Evolutionary conservation across 2,113 vertebrate species (phyloP), one percentile per base, ranked within the genome.

Genomic region (Chrysemys picta): DNA sequence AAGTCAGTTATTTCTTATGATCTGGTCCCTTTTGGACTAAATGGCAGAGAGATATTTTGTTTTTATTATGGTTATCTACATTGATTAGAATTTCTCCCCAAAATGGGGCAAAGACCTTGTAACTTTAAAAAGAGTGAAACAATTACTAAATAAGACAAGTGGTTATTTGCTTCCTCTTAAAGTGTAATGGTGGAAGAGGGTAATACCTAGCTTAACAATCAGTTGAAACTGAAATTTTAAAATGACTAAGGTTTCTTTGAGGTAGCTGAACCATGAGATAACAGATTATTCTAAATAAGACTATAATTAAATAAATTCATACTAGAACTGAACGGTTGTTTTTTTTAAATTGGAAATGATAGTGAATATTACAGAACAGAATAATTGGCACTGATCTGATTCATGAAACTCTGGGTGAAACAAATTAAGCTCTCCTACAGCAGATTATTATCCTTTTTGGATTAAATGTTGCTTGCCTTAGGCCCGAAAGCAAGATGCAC

Each of bases 171-270:
- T 47, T 27, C 85, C 17, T 89, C 57, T 91, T 17, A 80, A 45
- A 8, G 7, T 91, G 11, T 47, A 89, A 87, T n/a, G 84, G 21
- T 21, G 75, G 50, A 83, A 79, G 75, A 81, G 92, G 56, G 57
- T 57, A 78, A 79, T 87, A 50, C 47, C 47, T 96, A 96, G 31
- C 31, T 29, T 84, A 87, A 87, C 14, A 91, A 87, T 62, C 50
- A 90, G 56, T 52, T 89, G 38, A 21, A 79, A 25, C 47, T 81
- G 76, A 93, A 93, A 75, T 87, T 88, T 88, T 92, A 38, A 89
- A 93, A 91, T 5, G 88, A 31, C 8, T 84, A 35, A 78, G 54
- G 86, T 93, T 88, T 93, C 45, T 91, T 95, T 52, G 82, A 84
- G 65, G 80, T 82, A 91, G 62, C 75, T 84, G 79, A 86, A 62